These are phyloP conservation scores for Gracilinanus agilis DNA, from an alignment of 2,113 vertebrate genomes.

Conservation along the genomic window DNA sequence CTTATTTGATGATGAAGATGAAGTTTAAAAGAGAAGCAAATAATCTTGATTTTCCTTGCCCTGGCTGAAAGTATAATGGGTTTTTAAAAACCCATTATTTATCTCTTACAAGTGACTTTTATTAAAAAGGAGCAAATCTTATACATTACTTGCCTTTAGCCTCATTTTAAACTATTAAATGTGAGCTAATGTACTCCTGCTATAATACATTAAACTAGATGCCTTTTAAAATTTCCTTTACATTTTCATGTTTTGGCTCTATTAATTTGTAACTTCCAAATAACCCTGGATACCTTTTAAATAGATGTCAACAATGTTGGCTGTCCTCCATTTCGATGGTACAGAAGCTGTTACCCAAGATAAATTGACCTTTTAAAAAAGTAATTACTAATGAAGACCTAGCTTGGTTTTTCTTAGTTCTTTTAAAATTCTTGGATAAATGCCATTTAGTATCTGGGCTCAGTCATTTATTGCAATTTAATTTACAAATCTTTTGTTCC, in stretches of 20 bases:
- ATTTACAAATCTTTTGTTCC: conserved; percentile 36
- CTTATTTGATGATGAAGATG: neutral
- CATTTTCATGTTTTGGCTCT: conserved; percentile 60
- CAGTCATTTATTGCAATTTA: conserved; percentile 37
- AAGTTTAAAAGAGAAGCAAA: neutral
- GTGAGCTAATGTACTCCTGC: conserved; percentile 44
- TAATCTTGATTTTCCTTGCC: neutral
- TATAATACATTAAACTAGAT: conserved; percentile 58
- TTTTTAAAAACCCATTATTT: neutral
- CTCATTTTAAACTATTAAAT: neutral
- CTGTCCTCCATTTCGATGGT: neutral
- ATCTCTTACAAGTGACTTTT: neutral
- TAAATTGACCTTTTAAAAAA: conserved; percentile 70
- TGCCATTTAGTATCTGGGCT: neutral
- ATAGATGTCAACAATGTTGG: neutral
- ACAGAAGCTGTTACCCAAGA: neutral
- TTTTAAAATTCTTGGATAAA: conserved; percentile 36
- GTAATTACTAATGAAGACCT: conserved; percentile 50
- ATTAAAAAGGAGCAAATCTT: neutral
- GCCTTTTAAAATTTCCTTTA: conserved; percentile 60
- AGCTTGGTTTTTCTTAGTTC: conserved; percentile 57
- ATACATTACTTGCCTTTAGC: neutral
- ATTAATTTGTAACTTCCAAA: neutral
- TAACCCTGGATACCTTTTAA: neutral
- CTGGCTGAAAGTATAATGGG: neutral